Conservation (phyloP, 2,797 vertebrate species). For the Tangara arthus region DNA sequence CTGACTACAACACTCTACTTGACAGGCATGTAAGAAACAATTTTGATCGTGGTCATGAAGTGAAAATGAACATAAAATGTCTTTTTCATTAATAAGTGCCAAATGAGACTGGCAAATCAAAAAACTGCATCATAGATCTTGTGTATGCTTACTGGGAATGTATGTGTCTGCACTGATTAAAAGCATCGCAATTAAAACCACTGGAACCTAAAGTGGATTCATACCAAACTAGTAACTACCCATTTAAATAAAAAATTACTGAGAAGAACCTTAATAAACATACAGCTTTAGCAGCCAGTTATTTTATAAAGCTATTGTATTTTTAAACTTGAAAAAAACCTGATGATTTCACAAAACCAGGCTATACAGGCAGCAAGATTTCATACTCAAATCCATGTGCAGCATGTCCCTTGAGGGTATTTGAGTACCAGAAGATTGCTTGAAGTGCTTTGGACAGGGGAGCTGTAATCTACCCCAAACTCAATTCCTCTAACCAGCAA, state of each 20-base stretch:
- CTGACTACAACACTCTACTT: background rate
- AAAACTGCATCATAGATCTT: background rate
- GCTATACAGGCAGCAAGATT: background rate
- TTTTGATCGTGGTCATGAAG: background rate
- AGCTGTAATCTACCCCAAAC: background rate
- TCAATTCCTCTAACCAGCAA: background rate
- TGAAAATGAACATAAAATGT: background rate
- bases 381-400: background rate
- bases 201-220: background rate
- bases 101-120: background rate
- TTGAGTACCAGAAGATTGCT: background rate
- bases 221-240: background rate
- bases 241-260: background rate
- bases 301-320: background rate
- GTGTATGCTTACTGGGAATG: background rate
- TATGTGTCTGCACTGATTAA: background rate
- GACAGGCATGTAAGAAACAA: background rate
- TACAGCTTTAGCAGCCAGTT: background rate
- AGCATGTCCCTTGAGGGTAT: background rate
- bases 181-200: background rate
- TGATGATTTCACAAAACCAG: background rate
- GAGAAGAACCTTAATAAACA: background rate
- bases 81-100: background rate
- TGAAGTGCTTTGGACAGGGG: background rate
- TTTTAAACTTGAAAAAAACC: background rate